Base-by-base conservation (phyloP, 1,140 invertebrate species). In the Drosophila triauraria region DNA sequence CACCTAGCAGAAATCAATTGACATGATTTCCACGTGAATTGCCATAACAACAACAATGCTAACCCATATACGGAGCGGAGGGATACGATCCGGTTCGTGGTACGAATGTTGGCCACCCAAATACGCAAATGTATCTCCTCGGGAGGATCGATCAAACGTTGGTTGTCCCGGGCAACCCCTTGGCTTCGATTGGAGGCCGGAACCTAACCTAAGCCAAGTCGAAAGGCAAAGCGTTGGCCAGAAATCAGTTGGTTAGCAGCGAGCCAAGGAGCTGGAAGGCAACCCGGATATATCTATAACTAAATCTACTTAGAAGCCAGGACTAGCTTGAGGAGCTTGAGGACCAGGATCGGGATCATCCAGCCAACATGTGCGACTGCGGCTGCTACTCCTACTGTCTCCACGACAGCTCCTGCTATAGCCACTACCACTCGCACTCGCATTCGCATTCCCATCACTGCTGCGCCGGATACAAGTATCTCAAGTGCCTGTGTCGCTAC, bases 401-500 rank as follows among this genome's bases (percentile, higher is more conserved):
- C 50, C 85, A 90, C 25, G 85, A 90, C 72, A 60, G 54, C 46
- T 91, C 86, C 78, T 90, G 85, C 61, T 88, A 83, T 51, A 88
- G 80, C 60, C 83, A 88, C 63, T 75, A 67, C 40, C 85, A 90
- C 42, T 83, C 69, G 54, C 83, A 86, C 51, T 69, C 74, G 46
- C 80, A 82, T 38, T 74, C 62, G 47, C 84, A 88, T 35, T 90
- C 86, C 67, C 85, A 90, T 72, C 85, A 90, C 30, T 90, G 85
- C 78, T 90, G 85, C 53, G 86, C 85, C n/a, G 85, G 85, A 27
- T 90, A 90, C 59, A 90, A 90, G 78, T 90, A 90, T 85, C 81
- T 90, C 46, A 90, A 90, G 86, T 90, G 85, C 56, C 67, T 91
- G 48, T 90, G 85, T 65, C 85, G 85, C 62, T 90, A 90, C 51